phyloP scores from a whole-genome alignment of 1,140 invertebrate genomes.

The Sitophilus oryzae region DNA sequence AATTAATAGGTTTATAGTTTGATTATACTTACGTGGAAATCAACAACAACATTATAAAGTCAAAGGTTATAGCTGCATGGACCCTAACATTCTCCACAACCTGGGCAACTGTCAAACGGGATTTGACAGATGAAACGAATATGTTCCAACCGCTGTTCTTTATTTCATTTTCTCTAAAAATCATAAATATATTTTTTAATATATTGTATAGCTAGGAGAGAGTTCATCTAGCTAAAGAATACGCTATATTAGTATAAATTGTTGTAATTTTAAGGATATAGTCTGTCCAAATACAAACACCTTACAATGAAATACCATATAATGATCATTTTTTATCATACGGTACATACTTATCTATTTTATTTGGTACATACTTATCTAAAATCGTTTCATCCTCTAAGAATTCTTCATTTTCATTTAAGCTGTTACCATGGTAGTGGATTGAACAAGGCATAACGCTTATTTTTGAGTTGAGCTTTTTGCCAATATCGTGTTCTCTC shows the following conservation, averaged over 20 bases:
- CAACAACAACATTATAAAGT: conserved; percentile 62
- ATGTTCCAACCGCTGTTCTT: conserved; percentile 49
- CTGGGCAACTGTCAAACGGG: conserved; percentile 64
- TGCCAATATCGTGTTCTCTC: conserved; percentile 42
- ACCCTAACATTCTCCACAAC: conserved; percentile 59
- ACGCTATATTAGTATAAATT: too few species aligned
- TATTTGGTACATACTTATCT: conserved; percentile 10
- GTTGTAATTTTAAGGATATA: too few species aligned
- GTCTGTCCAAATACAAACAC: too few species aligned
- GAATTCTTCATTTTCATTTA: conserved; percentile 16
- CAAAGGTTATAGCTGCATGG: conserved; percentile 66
- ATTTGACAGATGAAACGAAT: conserved; percentile 54
- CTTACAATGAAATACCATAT: too few species aligned
- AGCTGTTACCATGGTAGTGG: conserved; percentile 37
- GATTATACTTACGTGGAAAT: conserved; percentile 58
- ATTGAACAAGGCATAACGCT: conserved; percentile 46
- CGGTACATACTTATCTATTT: too few species aligned
- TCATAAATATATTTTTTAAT: too few species aligned
- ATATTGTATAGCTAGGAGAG: too few species aligned
- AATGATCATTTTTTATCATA: too few species aligned
- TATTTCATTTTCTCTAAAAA: conserved; percentile 19
- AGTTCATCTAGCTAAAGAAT: too few species aligned
- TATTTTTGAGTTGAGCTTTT: conserved; percentile 39
- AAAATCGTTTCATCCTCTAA: conserved; percentile 13
- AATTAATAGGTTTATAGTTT: too few species aligned